phyloP scores from a whole-genome alignment of 2,113 vertebrate genomes.

The Zosterops pallidus region DNA sequence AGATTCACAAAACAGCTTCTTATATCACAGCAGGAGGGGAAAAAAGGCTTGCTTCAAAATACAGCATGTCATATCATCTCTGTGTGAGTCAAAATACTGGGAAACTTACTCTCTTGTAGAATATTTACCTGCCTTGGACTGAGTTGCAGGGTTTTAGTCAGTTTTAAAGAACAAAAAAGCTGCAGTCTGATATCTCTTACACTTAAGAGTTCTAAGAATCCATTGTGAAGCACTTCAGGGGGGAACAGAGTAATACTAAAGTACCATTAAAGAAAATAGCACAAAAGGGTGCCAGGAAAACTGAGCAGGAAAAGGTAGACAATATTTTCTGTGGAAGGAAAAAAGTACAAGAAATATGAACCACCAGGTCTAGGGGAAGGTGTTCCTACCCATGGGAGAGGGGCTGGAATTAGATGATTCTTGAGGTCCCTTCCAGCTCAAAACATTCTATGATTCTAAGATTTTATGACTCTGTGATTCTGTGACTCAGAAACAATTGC shows the following conservation, averaged over 20 bases:
- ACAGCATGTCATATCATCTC: neutral
- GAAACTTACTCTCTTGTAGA: neutral
- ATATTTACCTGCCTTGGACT: neutral
- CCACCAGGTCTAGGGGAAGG: neutral
- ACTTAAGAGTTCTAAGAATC: neutral
- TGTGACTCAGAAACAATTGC: neutral
- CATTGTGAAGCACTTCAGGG: neutral
- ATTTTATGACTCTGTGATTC: neutral
- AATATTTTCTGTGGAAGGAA: neutral
- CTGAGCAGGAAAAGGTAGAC: neutral
- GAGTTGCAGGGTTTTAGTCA: neutral
- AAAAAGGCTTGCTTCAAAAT: slow-evolving; percentile 8
- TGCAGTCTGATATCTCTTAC: neutral
- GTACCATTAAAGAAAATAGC: neutral
- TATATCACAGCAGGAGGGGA: neutral
- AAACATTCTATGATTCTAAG: neutral
- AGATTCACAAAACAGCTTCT: slow-evolving; percentile 4
- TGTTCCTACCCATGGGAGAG: neutral
- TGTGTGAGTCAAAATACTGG: neutral
- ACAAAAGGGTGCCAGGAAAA: neutral
- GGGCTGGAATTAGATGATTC: neutral
- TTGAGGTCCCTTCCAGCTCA: neutral
- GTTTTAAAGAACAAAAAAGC: neutral
- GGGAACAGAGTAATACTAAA: neutral
- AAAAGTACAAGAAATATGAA: neutral